Conservation (phyloP, 2,113 vertebrate species). For the Gnathonemus longibarbis region DNA sequence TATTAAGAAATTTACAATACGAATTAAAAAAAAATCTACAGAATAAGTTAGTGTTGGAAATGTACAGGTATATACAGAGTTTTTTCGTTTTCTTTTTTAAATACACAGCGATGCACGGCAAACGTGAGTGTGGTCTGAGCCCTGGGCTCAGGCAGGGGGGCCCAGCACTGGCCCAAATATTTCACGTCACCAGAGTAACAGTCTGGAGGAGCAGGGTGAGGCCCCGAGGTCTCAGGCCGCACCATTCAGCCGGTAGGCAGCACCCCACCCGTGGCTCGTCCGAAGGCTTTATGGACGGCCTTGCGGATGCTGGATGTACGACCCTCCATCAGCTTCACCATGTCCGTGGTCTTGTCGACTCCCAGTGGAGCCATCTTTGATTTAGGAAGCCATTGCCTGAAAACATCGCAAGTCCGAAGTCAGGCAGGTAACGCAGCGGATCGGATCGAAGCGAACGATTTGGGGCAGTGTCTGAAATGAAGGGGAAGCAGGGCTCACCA, state of each 20-base stretch:
- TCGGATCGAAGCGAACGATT: neutral
- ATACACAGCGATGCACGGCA: constrained; percentile 42
- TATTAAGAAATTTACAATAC: constrained; percentile 44
- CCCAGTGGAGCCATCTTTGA: constrained; percentile 92
- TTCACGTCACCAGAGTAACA: constrained; percentile 69
- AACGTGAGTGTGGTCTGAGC: neutral
- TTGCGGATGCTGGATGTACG: constrained; percentile 77
- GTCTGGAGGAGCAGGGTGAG: constrained; percentile 29
- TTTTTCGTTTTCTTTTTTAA: constrained; percentile 22
- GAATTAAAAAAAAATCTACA: constrained; percentile 36
- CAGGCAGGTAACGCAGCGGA: neutral
- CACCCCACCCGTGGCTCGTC: constrained; percentile 73
- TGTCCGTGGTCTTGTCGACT: constrained; percentile 76
- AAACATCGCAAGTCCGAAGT: constrained; percentile 22
- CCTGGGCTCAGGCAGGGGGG: constrained; percentile 20
- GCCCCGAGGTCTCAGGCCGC: constrained; percentile 53
- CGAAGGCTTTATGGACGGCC: constrained; percentile 80
- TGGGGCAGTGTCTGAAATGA: neutral
- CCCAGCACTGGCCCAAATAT: constrained; percentile 58
- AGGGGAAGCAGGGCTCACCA: constrained; percentile 65
- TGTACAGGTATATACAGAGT: constrained; percentile 53
- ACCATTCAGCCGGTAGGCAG: constrained; percentile 68
- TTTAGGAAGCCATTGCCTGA: constrained; percentile 97
- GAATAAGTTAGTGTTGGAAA: constrained; percentile 69
- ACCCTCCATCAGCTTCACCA: constrained; percentile 85